Percentiles rank a stretch among this genome's conserved stretches.
These are phyloP conservation scores for Plutomurus gul DNA, from an alignment of 1,140 invertebrate species.

Conservation along the genomic window DNA sequence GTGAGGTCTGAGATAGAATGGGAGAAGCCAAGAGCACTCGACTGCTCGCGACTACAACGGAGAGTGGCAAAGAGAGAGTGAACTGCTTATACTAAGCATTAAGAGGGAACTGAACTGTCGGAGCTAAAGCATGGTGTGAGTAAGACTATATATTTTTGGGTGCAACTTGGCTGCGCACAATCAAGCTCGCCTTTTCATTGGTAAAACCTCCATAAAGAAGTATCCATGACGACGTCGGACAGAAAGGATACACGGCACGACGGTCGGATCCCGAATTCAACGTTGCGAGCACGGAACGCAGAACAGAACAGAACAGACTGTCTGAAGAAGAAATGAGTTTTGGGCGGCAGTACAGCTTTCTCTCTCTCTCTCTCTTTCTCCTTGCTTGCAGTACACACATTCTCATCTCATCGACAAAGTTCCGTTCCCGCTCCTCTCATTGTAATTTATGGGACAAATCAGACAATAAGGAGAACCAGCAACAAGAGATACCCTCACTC, in stretches of 20 bases:
- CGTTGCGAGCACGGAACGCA: too few relatives aligned
- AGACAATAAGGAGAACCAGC: slow-evolving; percentile 32
- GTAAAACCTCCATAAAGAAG: slow-evolving; percentile 34
- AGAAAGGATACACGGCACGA: not conserved
- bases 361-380: not conserved
- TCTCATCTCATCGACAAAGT: slow-evolving; percentile 28
- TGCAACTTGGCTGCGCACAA: slow-evolving; percentile 32
- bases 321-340: slow-evolving; percentile 18
- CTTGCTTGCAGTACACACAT: too few relatives aligned
- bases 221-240: not conserved
- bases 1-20: too few relatives aligned
- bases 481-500: slow-evolving; percentile 31
- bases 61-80: not conserved
- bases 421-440: slow-evolving; percentile 10
- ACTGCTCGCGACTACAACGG: too few relatives aligned
- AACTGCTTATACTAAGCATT: not conserved
- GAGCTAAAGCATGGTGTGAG: slow-evolving; percentile 24
- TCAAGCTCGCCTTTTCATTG: slow-evolving; percentile 32
- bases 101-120: slow-evolving; percentile 4
- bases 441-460: slow-evolving; percentile 39
- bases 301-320: too few relatives aligned
- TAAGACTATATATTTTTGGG: slow-evolving; percentile 31
- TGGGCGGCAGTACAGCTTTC: slow-evolving; percentile 4
- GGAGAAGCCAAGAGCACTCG: too few relatives aligned
- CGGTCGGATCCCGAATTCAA: slow-evolving; percentile 1